These are phyloP conservation scores for Hyles euphorbiae DNA, from an alignment of 1,140 invertebrate genomes.

Conservation along the genomic window DNA sequence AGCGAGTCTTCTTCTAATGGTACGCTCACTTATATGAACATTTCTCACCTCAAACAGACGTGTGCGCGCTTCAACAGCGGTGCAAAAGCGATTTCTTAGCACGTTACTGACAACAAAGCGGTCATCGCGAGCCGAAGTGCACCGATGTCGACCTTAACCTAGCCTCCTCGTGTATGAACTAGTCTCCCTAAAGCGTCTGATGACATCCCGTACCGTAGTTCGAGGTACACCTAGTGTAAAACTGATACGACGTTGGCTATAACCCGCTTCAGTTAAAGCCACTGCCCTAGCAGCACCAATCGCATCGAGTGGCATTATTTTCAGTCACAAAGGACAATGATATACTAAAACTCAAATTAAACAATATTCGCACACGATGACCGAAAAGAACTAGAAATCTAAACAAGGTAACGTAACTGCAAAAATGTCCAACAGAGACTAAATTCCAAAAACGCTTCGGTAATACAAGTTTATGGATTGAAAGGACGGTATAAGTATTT, in stretches of 20 bases:
- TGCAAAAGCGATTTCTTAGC: not conserved
- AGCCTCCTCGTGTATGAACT: not conserved
- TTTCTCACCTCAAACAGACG: not conserved
- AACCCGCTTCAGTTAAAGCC: constrained; percentile 6
- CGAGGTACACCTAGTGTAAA: constrained; percentile 11
- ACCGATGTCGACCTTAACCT: not conserved
- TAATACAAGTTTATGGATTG: too few species aligned
- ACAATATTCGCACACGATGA: not conserved
- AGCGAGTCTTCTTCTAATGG: too few species aligned
- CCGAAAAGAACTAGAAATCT: not conserved
- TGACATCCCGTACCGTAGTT: too few species aligned
- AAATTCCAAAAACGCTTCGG: too few species aligned
- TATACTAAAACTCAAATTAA: not conserved
- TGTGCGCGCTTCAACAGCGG: not conserved
- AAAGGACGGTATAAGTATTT: too few species aligned
- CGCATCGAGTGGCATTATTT: constrained; percentile 8
- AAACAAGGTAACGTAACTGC: too few species aligned
- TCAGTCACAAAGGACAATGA: not conserved
- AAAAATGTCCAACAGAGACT: too few species aligned
- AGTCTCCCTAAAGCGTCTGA: too few species aligned
- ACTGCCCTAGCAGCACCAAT: constrained; percentile 7
- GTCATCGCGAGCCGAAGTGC: not conserved
- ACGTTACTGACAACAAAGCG: too few species aligned
- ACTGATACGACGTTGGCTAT: constrained; percentile 11
- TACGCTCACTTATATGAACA: too few species aligned